phyloP scores from a whole-genome alignment of 64 coral and sea anemone genomes.

The Anthopleura sola region DNA sequence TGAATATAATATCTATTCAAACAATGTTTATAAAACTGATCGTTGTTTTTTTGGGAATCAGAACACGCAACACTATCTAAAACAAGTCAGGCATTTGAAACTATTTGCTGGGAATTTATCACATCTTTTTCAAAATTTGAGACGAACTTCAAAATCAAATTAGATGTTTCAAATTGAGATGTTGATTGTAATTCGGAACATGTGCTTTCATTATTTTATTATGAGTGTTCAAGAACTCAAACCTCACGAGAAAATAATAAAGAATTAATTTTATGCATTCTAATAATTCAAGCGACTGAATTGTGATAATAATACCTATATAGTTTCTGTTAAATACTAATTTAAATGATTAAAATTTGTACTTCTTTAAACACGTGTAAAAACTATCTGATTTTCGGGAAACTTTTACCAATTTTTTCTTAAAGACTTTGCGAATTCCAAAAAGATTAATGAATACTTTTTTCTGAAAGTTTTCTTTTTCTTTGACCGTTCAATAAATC shows the following conservation, averaged over 20 bases:
- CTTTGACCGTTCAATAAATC: background rate
- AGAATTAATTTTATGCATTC: background rate
- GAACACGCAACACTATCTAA: background rate
- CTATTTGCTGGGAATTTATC: background rate
- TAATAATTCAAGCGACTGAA: background rate
- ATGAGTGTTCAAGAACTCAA: background rate
- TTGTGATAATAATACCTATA: background rate
- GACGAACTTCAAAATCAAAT: background rate
- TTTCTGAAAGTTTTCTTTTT: background rate
- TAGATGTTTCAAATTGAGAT: background rate
- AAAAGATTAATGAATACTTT: too few species aligned
- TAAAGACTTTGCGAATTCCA: too few species aligned
- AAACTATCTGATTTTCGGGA: too few species aligned
- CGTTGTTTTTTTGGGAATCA: background rate
- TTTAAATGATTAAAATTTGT: background rate
- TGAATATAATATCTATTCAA: slow-evolving; percentile 7
- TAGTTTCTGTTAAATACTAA: background rate
- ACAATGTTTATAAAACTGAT: background rate
- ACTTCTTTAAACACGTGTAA: too few species aligned
- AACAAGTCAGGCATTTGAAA: background rate
- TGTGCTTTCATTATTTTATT: background rate
- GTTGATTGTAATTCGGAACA: background rate
- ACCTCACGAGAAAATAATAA: background rate
- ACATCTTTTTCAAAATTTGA: background rate
- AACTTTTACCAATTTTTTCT: too few species aligned